Evolutionary conservation across 2,113 vertebrate genomes (phyloP), one percentile per base, ranked within the genome.

Genomic region (Poecile atricapillus): DNA sequence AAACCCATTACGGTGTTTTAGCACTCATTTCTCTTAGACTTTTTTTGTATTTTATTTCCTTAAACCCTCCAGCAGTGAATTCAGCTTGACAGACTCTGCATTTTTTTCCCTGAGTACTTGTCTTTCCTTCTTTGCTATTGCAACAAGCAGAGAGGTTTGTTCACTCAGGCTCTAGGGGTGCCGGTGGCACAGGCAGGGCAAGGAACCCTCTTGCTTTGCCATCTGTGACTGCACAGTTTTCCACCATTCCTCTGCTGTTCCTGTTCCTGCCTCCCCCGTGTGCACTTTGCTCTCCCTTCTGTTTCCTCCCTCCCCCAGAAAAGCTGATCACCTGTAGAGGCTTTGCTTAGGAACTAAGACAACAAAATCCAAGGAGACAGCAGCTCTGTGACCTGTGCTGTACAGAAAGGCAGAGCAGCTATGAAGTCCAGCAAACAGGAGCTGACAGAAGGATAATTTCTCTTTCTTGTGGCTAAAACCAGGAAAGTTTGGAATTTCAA

Each of bases 131-230:
- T 79, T 14, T n/a, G 43, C 82, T 39, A 2, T 5, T 78, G 67
- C 67, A 60, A 49, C 25, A 52, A 65, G 91, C 92, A 87, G 88
- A 1, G 4, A n/a, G 85, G 46, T 87, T 39, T 79, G n/a, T 4
- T 90, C 27, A 5, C 74, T n/a, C 28, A 4, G 12, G 22, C 7
- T 0, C 14, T 17, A 62, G 74, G 68, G 41, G 89, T 64, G 84
- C 58, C 13, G 10, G 31, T 35, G 2, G 18, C 50, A n/a, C 53
- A 35, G 67, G 39, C 76, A 76, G 91, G 39, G 11, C 1, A 6
- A 67, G 84, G 91, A 92, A 90, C 76, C 95, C 92, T 60, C 90
- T 44, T 17, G 95, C 78, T 95, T 85, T 33, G 17, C 95, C 96
- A 96, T 95, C 97, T 96, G 95, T 35, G 59, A 82, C n/a, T 55